Evolutionary conservation across 2,113 vertebrate genomes (phyloP), one percentile per base, ranked within the genome.

Genomic region (Poeciliopsis turrubarensis): DNA sequence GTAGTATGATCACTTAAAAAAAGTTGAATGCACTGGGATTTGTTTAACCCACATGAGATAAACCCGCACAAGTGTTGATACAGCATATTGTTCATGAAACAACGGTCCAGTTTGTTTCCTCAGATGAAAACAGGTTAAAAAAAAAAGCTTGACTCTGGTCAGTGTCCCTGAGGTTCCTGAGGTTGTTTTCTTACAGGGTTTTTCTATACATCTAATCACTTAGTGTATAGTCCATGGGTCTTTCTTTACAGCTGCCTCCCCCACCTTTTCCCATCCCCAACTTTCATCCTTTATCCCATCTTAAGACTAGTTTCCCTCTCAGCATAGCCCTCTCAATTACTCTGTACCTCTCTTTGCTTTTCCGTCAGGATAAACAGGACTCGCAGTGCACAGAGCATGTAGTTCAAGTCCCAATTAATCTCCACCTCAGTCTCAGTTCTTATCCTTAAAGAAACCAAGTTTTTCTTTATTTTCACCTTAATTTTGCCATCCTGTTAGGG

Each of bases 321-420:
- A 82, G 78, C 79, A 44, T 70, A 79, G 74, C 68, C 71, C 68
- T 83, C 74, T 85, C 86, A 89, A 84, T 91, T 87, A 89, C 86
- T 88, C 69, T 79, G 65, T 77, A 76, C 75, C 85, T 87, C 81
- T 84, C 75, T 81, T 72, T 84, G 74, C 85, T 87, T 54, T 69
- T 77, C 73, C 82, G 83, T 84, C 83, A 90, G 68, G 83, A 87
- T 80, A 77, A 90, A 84, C 84, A 91, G 68, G 86, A 78, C 73
- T 85, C 72, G 81, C 86, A 84, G 78, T 79, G 78, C 72, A 77
- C 80, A 82, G 75, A 89, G 82, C 80, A 80, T 84, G 85, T 80
- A 82, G 76, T 89, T 89, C 77, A 85, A 82, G 71, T 89, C 85
- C 73, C 66, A 78, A 83, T 90, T 81, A 82, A 77, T 89, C 78